Evolutionary conservation across 2,113 vertebrate species (phyloP).

Genomic region (Otus sunia): DNA sequence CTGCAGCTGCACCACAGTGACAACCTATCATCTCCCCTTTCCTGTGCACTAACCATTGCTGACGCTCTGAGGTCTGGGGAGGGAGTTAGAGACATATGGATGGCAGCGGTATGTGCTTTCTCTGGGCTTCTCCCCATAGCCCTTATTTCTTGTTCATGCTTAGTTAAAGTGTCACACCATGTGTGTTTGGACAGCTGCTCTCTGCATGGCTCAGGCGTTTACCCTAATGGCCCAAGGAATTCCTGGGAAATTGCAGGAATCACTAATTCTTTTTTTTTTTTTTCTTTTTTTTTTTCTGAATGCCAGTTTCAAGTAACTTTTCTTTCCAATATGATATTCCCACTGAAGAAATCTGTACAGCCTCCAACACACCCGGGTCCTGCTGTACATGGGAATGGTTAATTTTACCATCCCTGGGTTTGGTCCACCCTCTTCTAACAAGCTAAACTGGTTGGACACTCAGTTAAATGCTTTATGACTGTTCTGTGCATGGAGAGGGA

Average conservation of each 20-base stretch:
- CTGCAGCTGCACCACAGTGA: neutral
- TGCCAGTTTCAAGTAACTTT: neutral
- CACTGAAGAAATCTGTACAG: neutral
- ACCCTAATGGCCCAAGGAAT: neutral
- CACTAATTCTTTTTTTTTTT: neutral
- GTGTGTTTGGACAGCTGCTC: constrained; percentile 54
- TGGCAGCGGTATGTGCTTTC: neutral
- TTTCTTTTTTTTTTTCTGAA: neutral
- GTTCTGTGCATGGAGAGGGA: neutral
- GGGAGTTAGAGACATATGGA: neutral
- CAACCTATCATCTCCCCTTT: neutral
- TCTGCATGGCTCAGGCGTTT: neutral
- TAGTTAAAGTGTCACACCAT: neutral
- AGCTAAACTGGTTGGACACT: neutral
- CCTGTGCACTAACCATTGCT: neutral
- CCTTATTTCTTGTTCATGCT: constrained; percentile 30
- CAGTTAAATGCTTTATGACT: neutral
- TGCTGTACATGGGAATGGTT: neutral
- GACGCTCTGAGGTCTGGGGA: neutral
- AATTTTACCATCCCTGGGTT: neutral
- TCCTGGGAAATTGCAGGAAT: constrained; percentile 37
- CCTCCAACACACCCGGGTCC: neutral
- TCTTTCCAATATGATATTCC: neutral
- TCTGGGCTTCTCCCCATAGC: neutral
- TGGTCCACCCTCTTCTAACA: neutral